Evolutionary conservation across 92 coral and sea anemone species (phyloP).

Genomic region (Micromussa lordhowensis): DNA sequence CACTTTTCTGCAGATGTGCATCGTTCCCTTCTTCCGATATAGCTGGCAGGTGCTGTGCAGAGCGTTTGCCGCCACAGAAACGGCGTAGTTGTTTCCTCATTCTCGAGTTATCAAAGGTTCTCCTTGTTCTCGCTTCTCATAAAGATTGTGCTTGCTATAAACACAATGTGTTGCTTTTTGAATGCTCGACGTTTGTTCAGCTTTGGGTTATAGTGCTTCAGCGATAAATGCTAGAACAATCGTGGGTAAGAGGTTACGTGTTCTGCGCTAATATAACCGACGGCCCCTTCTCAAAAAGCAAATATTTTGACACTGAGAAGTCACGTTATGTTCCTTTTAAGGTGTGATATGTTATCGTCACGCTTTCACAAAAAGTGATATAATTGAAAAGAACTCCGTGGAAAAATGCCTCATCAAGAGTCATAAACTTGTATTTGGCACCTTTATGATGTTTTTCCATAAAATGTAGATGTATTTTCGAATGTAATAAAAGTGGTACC

Average conservation of each 20-base stretch:
- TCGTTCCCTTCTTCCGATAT: conserved; percentile 16
- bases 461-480: not conserved
- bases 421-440: not conserved
- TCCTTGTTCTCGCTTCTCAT: not conserved
- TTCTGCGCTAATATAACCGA: conserved; percentile 13
- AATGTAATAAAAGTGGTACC: not conserved
- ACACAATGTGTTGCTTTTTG: conserved; percentile 1
- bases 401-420: not conserved
- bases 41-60: not conserved
- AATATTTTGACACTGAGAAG: conserved; percentile 26
- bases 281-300: conserved; percentile 16
- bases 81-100: conserved; percentile 4
- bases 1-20: not conserved
- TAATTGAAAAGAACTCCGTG: not conserved
- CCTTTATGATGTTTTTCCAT: not conserved
- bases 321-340: conserved; percentile 19
- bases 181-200: conserved; percentile 1
- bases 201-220: conserved; percentile 1
- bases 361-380: conserved; percentile 1
- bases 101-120: not conserved
- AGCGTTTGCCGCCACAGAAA: not conserved
- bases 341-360: not conserved
- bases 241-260: conserved; percentile 22
- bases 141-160: not conserved
- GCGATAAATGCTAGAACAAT: conserved; percentile 8